Conservation (phyloP, 2,797 vertebrate species). For the Chelon auratus region DNA sequence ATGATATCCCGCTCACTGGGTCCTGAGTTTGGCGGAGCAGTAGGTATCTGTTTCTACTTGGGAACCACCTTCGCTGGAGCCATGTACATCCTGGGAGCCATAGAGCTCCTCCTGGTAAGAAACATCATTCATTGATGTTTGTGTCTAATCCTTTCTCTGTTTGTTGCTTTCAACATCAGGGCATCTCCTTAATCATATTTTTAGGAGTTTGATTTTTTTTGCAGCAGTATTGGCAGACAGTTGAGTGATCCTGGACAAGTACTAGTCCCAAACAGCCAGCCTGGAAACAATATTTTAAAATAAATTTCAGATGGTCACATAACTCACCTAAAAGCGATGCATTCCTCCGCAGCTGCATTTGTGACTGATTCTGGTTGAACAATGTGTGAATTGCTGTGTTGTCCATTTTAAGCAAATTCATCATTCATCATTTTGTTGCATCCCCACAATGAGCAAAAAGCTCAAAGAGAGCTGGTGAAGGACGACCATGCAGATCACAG, state of each 20-base stretch:
- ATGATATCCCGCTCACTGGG: slow-evolving; percentile 99
- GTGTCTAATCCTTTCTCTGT: not conserved
- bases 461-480: slow-evolving; percentile 36
- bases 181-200: not conserved
- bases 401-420: not conserved
- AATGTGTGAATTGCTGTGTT: too few species aligned
- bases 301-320: not conserved
- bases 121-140: not conserved
- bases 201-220: too few species aligned
- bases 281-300: not conserved
- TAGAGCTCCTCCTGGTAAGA: slow-evolving; percentile 97
- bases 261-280: not conserved
- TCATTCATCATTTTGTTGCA: too few species aligned
- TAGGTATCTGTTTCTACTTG: slow-evolving; percentile 98
- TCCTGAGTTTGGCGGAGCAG: slow-evolving; percentile 96
- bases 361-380: not conserved
- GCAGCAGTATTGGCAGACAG: not conserved
- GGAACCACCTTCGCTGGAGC: slow-evolving; percentile 97
- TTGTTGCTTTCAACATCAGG: not conserved
- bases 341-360: slow-evolving; percentile 4
- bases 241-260: not conserved
- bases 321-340: not conserved
- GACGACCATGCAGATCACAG: slow-evolving; percentile 32
- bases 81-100: slow-evolving; percentile 99
- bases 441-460: slow-evolving; percentile 1